A percentile compares a stretch with the other conserved stretches of the same genome.
These are phyloP conservation scores for Capreolus pygargus DNA, from an alignment of 2,113 vertebrate genomes.

Conservation along the genomic window DNA sequence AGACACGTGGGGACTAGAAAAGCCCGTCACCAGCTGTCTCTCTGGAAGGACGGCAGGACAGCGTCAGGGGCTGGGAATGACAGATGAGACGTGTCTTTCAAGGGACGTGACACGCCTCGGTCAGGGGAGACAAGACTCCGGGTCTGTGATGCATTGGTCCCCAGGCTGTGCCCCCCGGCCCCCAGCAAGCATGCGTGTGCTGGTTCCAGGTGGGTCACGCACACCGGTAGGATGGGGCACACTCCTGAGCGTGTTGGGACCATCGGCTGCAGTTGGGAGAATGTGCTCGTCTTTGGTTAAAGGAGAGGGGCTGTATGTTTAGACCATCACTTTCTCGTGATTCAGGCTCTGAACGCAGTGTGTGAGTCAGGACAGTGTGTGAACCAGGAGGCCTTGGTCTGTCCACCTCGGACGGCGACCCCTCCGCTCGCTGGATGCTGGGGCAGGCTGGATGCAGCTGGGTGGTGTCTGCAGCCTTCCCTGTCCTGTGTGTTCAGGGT, in stretches of 20 bases:
- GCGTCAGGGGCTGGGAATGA: not conserved
- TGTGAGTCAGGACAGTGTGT: constrained; percentile 41
- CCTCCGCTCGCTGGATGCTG: constrained; percentile 42
- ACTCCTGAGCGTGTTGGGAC: not conserved
- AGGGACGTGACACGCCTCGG: not conserved
- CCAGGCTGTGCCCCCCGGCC: not conserved
- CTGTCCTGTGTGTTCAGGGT: constrained; percentile 29
- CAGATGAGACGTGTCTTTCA: not conserved
- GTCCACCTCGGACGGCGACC: constrained; percentile 32
- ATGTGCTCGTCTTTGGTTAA: constrained; percentile 79
- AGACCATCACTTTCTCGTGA: constrained; percentile 82
- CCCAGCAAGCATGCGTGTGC: rapidly evolving
- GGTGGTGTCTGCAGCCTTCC: not conserved
- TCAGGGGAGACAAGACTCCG: not conserved
- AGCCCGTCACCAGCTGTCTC: not conserved
- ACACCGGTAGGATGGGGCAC: too few species aligned
- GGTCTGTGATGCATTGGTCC: not conserved
- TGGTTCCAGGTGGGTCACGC: not conserved
- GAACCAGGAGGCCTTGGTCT: not conserved
- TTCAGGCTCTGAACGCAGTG: constrained; percentile 42
- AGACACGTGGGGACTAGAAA: not conserved
- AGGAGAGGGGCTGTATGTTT: constrained; percentile 81
- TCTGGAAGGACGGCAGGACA: not conserved
- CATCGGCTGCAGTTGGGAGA: constrained; percentile 51
- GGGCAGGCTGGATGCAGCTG: constrained; percentile 57